These are phyloP conservation scores for Mungos mungo DNA, from an alignment of 2,113 vertebrate genomes.

Conservation along the genomic window DNA sequence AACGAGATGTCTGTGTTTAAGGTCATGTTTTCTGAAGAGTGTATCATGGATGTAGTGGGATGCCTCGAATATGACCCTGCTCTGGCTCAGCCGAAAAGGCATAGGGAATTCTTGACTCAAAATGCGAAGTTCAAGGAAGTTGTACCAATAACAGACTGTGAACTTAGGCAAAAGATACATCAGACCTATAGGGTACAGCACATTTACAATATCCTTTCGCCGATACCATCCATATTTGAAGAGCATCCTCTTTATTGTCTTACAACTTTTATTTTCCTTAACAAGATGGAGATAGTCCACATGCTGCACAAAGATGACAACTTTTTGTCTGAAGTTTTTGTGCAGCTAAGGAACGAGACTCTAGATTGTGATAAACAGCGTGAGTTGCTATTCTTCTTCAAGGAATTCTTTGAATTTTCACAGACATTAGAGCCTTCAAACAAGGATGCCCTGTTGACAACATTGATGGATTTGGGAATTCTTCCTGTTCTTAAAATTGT, in stretches of 20 bases:
- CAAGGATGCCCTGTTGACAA: slow-evolving; percentile 92
- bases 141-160: slow-evolving; percentile 94
- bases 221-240: slow-evolving; percentile 92
- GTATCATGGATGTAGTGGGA: slow-evolving; percentile 97
- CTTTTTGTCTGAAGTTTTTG: slow-evolving; percentile 94
- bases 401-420: slow-evolving; percentile 90
- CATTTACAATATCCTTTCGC: slow-evolving; percentile 96
- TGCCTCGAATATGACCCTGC: slow-evolving; percentile 96
- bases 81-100: slow-evolving; percentile 92
- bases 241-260: slow-evolving; percentile 94
- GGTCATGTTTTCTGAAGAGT: slow-evolving; percentile 97
- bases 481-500: slow-evolving; percentile 94
- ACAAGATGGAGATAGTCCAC: slow-evolving; percentile 97
- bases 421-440: slow-evolving; percentile 91
- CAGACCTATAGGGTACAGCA: slow-evolving; percentile 97
- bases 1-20: slow-evolving; percentile 94
- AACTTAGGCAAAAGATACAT: slow-evolving; percentile 97
- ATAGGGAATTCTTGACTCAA: slow-evolving; percentile 96
- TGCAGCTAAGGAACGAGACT: slow-evolving; percentile 93
- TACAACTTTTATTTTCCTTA: slow-evolving; percentile 95
- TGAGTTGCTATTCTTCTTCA: slow-evolving; percentile 87
- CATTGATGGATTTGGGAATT: slow-evolving; percentile 92
- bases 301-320: slow-evolving; percentile 96
- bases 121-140: slow-evolving; percentile 96
- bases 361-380: slow-evolving; percentile 90